Evolutionary conservation across 2,888 invertebrate genomes (phyloP).

Genomic region (Hipparchia semele): DNA sequence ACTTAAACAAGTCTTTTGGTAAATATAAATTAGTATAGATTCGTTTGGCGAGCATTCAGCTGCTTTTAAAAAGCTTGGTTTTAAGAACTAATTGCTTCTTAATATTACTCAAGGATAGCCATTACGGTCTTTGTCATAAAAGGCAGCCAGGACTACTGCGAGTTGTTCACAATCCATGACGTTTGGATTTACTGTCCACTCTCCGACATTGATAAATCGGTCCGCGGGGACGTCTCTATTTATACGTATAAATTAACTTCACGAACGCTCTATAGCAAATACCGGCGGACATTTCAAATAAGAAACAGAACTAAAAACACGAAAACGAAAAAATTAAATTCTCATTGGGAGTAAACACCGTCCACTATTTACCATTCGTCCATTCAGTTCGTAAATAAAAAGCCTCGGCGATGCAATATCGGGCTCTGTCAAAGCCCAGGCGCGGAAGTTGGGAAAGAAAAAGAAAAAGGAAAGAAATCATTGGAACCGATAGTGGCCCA

Average conservation of each 20-base stretch:
- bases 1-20: too few species aligned
- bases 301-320: constrained; percentile 27
- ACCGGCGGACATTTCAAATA: constrained; percentile 23
- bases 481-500: constrained; percentile 76
- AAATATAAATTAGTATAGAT: too few species aligned
- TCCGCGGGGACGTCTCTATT: constrained; percentile 10
- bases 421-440: constrained; percentile 55
- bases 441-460: constrained; percentile 49
- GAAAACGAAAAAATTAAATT: constrained; percentile 45
- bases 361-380: constrained; percentile 52
- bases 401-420: constrained; percentile 65
- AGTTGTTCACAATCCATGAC: constrained; percentile 14
- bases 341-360: constrained; percentile 48
- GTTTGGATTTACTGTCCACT: constrained; percentile 14
- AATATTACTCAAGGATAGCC: not conserved
- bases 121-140: constrained; percentile 2
- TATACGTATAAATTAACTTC: constrained; percentile 20
- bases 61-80: too few species aligned
- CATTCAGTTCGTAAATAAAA: constrained; percentile 67
- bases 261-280: constrained; percentile 9
- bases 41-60: too few species aligned
- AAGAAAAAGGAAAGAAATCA: constrained; percentile 51
- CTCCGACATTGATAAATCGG: constrained; percentile 15
- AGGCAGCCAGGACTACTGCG: not conserved
- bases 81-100: not conserved